Conservation (phyloP, 1,140 invertebrate species). For the Trichonephila clavipes region DNA sequence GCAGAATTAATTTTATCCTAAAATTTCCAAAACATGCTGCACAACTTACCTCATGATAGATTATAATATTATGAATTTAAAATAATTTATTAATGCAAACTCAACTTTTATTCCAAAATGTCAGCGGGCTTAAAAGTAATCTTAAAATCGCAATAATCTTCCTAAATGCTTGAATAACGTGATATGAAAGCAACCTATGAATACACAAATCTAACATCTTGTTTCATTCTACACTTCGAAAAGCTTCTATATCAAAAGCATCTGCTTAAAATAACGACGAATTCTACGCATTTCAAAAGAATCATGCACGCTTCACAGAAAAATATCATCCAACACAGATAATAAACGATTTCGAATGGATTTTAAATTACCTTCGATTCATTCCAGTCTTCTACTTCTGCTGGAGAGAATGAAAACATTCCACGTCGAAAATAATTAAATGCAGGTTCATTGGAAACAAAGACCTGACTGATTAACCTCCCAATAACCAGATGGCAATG, state of each 20-base stretch:
- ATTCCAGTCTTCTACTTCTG: neutral
- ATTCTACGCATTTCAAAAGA: neutral
- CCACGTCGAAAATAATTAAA: conserved; percentile 41
- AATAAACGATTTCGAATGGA: conserved; percentile 62
- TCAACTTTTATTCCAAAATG: no score
- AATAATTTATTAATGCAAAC: no score
- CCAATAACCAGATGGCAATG: conserved; percentile 15
- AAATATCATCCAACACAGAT: conserved; percentile 14
- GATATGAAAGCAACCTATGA: no score
- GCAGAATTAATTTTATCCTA: no score
- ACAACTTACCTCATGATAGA: no score
- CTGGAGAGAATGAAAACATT: neutral
- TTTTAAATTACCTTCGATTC: conserved; percentile 52
- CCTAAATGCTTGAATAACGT: no score
- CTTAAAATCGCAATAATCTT: no score
- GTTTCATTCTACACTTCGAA: no score
- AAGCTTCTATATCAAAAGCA: neutral
- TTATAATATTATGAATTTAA: no score
- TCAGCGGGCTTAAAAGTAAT: no score
- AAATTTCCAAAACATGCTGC: no score
- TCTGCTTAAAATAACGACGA: neutral
- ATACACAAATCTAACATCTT: no score
- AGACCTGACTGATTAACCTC: conserved; percentile 44
- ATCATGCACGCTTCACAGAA: neutral
- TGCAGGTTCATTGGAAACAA: neutral